Evolutionary conservation across 1,140 invertebrate genomes (phyloP).

Genomic region (Pseudomyrmex dendroicus): DNA sequence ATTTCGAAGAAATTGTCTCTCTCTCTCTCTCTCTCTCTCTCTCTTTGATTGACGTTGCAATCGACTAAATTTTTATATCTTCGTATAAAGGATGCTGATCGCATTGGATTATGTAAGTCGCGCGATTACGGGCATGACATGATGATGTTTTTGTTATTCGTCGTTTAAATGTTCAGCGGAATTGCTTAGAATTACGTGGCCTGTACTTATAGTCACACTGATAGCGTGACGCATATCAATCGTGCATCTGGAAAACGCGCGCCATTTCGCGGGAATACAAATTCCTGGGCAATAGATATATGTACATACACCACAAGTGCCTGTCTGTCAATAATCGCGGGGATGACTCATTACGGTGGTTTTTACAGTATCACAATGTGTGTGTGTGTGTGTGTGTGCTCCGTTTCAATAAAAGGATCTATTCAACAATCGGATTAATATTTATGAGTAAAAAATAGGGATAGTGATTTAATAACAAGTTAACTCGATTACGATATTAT

Average conservation of each 20-base stretch:
- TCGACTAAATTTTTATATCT: not conserved
- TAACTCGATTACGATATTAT: conserved; percentile 15
- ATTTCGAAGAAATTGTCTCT: too few relatives aligned
- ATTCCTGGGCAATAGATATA: not conserved
- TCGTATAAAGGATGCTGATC: not conserved
- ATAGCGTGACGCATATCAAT: conserved; percentile 37
- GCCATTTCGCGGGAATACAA: conserved; percentile 4
- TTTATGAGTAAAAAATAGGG: not conserved
- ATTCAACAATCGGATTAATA: not conserved
- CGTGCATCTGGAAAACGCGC: conserved; percentile 29
- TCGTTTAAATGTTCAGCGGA: conserved; percentile 34
- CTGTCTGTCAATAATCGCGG: conserved; percentile 2
- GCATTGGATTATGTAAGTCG: not conserved
- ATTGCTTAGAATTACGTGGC: conserved; percentile 42
- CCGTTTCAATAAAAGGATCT: not conserved
- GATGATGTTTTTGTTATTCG: conserved; percentile 7
- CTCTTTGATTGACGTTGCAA: not conserved
- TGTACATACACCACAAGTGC: not conserved
- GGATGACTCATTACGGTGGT: conserved; percentile 22
- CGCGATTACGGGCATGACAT: not conserved
- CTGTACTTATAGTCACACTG: not conserved
- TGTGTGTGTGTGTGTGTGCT: not conserved
- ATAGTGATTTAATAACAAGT: not conserved
- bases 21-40: too few relatives aligned
- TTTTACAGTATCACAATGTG: conserved; percentile 7